Percentiles rank a stretch among this genome's conserved stretches.
These are phyloP conservation scores for Knipowitschia caucasica DNA, from an alignment of 2,797 vertebrate species.

Conservation along the genomic window DNA sequence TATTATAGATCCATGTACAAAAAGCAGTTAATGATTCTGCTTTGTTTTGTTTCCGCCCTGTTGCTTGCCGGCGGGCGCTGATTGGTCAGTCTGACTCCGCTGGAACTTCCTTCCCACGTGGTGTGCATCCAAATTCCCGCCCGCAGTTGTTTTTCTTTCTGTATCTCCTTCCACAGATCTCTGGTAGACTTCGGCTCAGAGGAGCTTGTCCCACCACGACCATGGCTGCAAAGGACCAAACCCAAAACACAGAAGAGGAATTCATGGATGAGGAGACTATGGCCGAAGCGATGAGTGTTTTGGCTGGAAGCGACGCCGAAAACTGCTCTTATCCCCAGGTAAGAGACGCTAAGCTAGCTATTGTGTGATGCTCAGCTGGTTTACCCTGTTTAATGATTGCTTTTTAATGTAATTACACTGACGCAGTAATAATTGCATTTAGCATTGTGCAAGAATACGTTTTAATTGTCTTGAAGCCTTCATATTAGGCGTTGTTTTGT, in stretches of 20 bases:
- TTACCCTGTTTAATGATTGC: no score
- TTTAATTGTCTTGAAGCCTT: no score
- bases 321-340: constrained; percentile 90
- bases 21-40: no score
- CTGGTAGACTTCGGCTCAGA: constrained; percentile 3
- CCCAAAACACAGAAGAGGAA: constrained; percentile 64
- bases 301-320: constrained; percentile 88
- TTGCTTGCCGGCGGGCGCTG: neutral
- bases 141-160: constrained; percentile 52
- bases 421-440: no score
- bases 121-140: constrained; percentile 56
- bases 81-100: neutral
- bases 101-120: constrained; percentile 64
- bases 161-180: neutral
- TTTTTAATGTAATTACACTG: no score
- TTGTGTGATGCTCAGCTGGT: neutral
- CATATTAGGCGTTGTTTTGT: no score
- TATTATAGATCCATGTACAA: no score
- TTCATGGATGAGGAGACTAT: constrained; percentile 51
- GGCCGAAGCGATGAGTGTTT: constrained; percentile 80
- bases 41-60: neutral
- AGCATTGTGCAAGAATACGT: no score
- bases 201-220: neutral
- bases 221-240: constrained; percentile 55
- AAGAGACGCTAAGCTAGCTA: constrained; percentile 40